phyloP scores from a whole-genome alignment of 2,113 vertebrate species.

The Nibea albiflora region DNA sequence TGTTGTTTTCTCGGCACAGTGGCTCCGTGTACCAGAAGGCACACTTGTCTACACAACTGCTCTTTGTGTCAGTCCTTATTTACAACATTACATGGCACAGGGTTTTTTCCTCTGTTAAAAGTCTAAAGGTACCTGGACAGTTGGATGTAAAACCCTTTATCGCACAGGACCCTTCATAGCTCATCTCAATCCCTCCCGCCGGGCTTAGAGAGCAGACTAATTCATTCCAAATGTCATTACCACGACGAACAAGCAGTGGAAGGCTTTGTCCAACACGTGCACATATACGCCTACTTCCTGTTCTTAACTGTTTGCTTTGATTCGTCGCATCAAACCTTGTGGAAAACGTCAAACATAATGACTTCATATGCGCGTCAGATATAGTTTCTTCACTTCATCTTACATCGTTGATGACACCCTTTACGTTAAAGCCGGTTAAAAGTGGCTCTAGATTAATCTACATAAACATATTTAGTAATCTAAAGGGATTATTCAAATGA shows the following conservation, averaged over 20 bases:
- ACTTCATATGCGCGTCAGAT: no score
- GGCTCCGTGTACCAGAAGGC: neutral
- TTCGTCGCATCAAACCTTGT: neutral
- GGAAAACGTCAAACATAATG: no score
- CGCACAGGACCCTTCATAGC: neutral
- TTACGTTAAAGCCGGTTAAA: neutral
- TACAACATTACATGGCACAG: neutral
- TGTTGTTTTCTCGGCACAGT: no score
- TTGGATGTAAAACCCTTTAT: neutral
- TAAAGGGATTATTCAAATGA: slow-evolving; percentile 45
- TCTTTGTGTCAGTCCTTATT: neutral
- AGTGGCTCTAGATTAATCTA: slow-evolving; percentile 15
- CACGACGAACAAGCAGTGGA: neutral
- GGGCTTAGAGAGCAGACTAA: neutral
- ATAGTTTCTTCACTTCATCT: neutral
- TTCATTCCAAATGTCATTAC: neutral
- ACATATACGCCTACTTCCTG: neutral
- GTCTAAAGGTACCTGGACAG: neutral
- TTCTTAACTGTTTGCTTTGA: neutral
- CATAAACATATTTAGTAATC: slow-evolving; percentile 40
- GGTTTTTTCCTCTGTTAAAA: neutral
- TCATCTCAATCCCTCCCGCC: neutral
- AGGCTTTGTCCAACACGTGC: neutral
- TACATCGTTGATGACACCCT: neutral
- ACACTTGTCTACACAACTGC: neutral